Conservation (phyloP, 1,140 invertebrate genomes). For the Scaptomyza montana region DNA sequence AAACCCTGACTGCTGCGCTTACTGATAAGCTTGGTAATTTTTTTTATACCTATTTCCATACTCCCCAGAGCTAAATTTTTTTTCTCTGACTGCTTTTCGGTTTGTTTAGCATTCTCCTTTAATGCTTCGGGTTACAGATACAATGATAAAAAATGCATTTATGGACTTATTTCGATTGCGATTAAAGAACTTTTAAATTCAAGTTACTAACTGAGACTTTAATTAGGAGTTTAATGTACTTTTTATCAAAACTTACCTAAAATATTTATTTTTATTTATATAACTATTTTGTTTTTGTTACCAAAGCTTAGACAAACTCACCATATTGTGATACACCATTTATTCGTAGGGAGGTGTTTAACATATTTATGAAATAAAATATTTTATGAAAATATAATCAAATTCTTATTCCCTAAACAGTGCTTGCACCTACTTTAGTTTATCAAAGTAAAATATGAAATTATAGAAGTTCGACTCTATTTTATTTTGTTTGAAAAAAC, state of each 20-base stretch:
- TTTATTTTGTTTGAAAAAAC: neutral
- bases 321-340: too few species aligned
- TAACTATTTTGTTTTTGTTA: too few species aligned
- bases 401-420: too few species aligned
- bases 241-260: too few species aligned
- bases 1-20: slow-evolving; percentile 60
- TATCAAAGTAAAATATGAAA: neutral
- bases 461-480: neutral
- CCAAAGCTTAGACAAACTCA: too few species aligned
- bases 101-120: slow-evolving; percentile 38
- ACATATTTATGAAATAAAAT: too few species aligned
- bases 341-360: too few species aligned
- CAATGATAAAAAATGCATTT: slow-evolving; percentile 23
- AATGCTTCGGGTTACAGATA: slow-evolving; percentile 36
- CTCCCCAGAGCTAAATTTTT: slow-evolving; percentile 38
- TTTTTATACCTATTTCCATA: slow-evolving; percentile 63
- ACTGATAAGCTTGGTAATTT: slow-evolving; percentile 78
- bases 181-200: slow-evolving; percentile 4
- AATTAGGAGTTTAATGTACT: too few species aligned
- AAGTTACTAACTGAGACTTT: too few species aligned
- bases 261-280: too few species aligned
- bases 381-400: too few species aligned
- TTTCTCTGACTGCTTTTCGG: slow-evolving; percentile 26
- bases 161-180: slow-evolving; percentile 19
- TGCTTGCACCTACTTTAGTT: neutral